Evolutionary conservation across 2,888 invertebrate species (phyloP).

Genomic region (Netelia inedita): DNA sequence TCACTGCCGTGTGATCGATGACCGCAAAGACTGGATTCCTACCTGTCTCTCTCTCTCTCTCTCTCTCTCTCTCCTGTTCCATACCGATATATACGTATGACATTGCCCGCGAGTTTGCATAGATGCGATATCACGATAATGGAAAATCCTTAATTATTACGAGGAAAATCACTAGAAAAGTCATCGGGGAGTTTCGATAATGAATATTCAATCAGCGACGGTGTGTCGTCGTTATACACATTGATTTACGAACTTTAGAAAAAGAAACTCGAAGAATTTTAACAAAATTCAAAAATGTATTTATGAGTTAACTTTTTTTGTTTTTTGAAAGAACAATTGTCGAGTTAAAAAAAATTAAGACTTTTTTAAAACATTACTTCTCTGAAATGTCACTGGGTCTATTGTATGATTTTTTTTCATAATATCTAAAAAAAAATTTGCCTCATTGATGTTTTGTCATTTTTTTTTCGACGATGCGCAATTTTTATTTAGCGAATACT

Average conservation of each 20-base stretch:
- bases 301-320: too few species aligned
- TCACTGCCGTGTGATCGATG: slow-evolving; percentile 55
- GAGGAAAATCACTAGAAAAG: slow-evolving; percentile 4
- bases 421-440: too few species aligned
- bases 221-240: not conserved
- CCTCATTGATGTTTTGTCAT: too few species aligned
- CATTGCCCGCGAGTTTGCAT: slow-evolving; percentile 42
- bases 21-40: slow-evolving; percentile 57
- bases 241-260: too few species aligned
- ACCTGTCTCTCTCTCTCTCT: slow-evolving; percentile 2
- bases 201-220: slow-evolving; percentile 17
- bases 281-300: too few species aligned
- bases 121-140: slow-evolving; percentile 33
- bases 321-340: too few species aligned
- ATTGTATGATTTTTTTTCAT: too few species aligned
- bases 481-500: not conserved
- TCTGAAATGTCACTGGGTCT: too few species aligned
- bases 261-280: too few species aligned
- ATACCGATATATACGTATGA: slow-evolving; percentile 26
- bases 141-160: slow-evolving; percentile 26
- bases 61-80: not conserved
- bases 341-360: too few species aligned
- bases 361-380: too few species aligned
- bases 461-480: too few species aligned
- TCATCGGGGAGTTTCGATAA: not conserved